Conservation (phyloP, 1,140 invertebrate genomes). For the Heliconius hewitsoni region DNA sequence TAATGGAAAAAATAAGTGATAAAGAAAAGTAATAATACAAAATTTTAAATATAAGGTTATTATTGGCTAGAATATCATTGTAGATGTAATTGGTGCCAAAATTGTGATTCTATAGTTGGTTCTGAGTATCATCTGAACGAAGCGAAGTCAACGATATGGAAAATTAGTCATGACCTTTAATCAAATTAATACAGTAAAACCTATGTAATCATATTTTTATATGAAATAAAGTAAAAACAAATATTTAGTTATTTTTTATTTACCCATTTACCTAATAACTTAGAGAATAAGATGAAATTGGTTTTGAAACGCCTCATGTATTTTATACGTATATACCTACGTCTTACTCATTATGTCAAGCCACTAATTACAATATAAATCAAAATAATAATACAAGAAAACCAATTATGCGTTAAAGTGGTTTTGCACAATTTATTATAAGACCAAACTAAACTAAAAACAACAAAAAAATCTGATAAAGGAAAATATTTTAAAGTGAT, state of each 20-base stretch:
- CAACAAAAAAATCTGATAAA: no score
- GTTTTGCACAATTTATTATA: no score
- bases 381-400: no score
- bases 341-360: no score
- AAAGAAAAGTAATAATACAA: conserved; percentile 36
- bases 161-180: conserved; percentile 34
- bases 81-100: conserved; percentile 67
- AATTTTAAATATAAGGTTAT: conserved; percentile 23
- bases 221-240: conserved; percentile 47
- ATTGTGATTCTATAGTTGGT: conserved; percentile 49
- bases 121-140: conserved; percentile 13
- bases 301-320: no score
- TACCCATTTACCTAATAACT: conserved; percentile 20
- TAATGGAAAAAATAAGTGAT: conserved; percentile 30
- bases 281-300: background rate
- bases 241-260: conserved; percentile 38
- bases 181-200: conserved; percentile 43
- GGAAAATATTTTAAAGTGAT: no score
- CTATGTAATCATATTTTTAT: conserved; percentile 69
- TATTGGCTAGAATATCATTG: conserved; percentile 33
- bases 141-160: conserved; percentile 46
- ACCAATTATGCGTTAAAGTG: no score
- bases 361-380: no score
- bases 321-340: no score
- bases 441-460: no score